phyloP scores from a whole-genome alignment of 1,140 invertebrate species.

The Drosophila pseudoobscura region DNA sequence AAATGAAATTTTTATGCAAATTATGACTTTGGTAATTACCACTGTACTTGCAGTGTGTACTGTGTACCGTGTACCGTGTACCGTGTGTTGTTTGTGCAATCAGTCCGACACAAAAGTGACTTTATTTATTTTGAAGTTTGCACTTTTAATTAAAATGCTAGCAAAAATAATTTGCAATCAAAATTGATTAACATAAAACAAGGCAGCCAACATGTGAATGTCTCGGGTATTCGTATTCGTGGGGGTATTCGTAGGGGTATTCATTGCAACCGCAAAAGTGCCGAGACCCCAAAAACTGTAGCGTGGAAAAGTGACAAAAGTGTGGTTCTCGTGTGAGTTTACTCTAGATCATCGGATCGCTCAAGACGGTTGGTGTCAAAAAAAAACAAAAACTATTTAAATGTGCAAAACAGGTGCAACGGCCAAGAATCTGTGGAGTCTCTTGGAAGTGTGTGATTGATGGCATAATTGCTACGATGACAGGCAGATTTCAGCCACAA shows the following conservation, averaged over 20 bases:
- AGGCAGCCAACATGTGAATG: constrained; percentile 38
- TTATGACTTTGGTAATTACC: constrained; percentile 64
- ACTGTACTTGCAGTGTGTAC: too few species aligned
- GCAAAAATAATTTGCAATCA: constrained; percentile 59
- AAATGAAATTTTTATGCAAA: constrained; percentile 73
- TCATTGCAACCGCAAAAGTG: constrained; percentile 44
- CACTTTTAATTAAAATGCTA: constrained; percentile 69
- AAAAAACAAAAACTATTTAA: constrained; percentile 65
- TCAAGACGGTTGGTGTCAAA: not conserved
- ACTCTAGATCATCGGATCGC: constrained; percentile 20
- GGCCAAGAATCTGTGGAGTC: constrained; percentile 16
- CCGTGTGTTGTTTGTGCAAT: constrained; percentile 26
- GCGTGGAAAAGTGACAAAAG: constrained; percentile 75
- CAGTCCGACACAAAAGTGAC: constrained; percentile 32
- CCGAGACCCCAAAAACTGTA: constrained; percentile 60
- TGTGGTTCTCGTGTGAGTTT: constrained; percentile 75
- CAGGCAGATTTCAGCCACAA: constrained; percentile 29
- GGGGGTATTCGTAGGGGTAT: constrained; percentile 16
- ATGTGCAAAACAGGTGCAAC: constrained; percentile 36
- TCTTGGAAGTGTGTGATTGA: constrained; percentile 33
- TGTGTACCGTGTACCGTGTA: too few species aligned
- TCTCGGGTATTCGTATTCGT: constrained; percentile 31
- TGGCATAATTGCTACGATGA: constrained; percentile 45
- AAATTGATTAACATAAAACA: constrained; percentile 71
- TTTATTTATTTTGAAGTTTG: constrained; percentile 71